Percentiles rank a stretch among this genome's conserved stretches.
Evolutionary conservation across 2,113 vertebrate genomes (phyloP).

Genomic region (Pica pica): DNA sequence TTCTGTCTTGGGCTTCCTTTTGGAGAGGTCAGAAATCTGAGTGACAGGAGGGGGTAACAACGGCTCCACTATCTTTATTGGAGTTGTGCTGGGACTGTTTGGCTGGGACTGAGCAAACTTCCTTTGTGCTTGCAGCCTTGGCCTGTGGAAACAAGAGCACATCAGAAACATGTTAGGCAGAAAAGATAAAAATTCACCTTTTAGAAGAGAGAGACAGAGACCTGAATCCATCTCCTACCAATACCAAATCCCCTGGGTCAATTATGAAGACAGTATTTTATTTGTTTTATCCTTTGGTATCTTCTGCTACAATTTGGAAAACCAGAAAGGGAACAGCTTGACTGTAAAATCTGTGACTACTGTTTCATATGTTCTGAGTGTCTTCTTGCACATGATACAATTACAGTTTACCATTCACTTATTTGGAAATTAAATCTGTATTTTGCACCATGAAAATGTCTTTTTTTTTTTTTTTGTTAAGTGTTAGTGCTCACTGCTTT

Average conservation of each 20-base stretch:
- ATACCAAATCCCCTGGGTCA: background rate
- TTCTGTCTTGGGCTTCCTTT: slow-evolving; percentile 98
- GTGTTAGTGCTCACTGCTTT: background rate
- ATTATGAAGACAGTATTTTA: background rate
- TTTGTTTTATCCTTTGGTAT: background rate
- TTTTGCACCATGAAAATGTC: background rate
- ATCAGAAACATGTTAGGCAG: background rate
- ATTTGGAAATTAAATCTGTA: slow-evolving; percentile 27
- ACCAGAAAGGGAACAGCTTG: slow-evolving; percentile 35
- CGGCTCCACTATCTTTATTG: slow-evolving; percentile 91
- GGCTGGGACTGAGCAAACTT: slow-evolving; percentile 99
- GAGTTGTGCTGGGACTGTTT: slow-evolving; percentile 98
- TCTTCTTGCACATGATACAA: background rate
- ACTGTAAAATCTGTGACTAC: slow-evolving; percentile 11
- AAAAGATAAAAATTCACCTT: background rate
- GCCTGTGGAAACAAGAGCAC: slow-evolving; percentile 74
- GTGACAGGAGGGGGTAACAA: slow-evolving; percentile 84
- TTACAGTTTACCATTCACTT: slow-evolving; percentile 22
- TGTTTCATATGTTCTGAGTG: background rate
- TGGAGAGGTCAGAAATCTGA: slow-evolving; percentile 95
- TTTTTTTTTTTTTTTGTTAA: background rate
- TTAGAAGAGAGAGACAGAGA: background rate
- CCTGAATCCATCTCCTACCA: background rate
- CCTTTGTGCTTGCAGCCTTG: slow-evolving; percentile 97
- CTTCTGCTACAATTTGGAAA: background rate